A percentile compares a stretch with the other conserved stretches of the same genome.
Evolutionary conservation across 2,113 vertebrate genomes (phyloP).

Genomic region (Vombatus ursinus): DNA sequence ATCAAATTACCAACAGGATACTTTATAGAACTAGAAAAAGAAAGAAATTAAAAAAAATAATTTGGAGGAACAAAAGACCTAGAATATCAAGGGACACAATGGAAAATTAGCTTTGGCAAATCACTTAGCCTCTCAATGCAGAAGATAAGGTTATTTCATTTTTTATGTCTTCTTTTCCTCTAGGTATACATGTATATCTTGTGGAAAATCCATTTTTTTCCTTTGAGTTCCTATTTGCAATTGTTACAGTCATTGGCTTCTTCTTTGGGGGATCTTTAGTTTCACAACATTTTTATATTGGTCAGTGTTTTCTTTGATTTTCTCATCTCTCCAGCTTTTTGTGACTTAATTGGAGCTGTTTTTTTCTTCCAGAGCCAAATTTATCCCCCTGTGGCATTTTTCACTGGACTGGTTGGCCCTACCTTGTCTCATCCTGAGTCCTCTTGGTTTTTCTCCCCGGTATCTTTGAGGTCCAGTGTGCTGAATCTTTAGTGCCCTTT

Average conservation of each 20-base stretch:
- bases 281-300: not conserved
- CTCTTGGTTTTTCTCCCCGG: not conserved
- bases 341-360: not conserved
- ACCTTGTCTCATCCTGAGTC: not conserved
- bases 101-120: not conserved
- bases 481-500: not conserved
- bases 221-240: not conserved
- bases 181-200: not conserved
- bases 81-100: not conserved
- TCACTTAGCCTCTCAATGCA: not conserved
- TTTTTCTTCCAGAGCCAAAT: not conserved
- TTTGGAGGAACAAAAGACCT: not conserved
- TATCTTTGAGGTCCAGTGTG: not conserved
- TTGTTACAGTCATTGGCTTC: not conserved
- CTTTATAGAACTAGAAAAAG: not conserved
- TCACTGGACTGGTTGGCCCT: not conserved
- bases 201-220: not conserved
- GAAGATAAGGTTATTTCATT: not conserved
- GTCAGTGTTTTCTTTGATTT: not conserved
- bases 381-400: not conserved
- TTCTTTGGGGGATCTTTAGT: not conserved
- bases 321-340: not conserved
- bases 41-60: not conserved
- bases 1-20: not conserved
- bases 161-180: not conserved